Base-by-base conservation (phyloP, 2,797 vertebrate species). In the Iguana delicatissima region DNA sequence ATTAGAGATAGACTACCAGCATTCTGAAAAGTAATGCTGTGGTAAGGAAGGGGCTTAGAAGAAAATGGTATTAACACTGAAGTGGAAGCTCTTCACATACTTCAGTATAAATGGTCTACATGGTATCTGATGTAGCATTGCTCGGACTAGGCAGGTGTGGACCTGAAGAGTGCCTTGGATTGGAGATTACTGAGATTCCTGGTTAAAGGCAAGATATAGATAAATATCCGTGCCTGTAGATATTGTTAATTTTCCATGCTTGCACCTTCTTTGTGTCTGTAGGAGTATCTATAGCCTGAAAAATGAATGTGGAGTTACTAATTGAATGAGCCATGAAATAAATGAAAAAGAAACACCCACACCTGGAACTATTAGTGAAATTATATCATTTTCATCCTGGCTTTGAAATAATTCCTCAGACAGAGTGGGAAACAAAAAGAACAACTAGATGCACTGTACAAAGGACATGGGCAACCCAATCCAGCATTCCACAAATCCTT, bases 241-340 rank as follows among this genome's bases (percentile, higher is more conserved):
- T 55, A 80, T 80, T 80, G 29, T 32, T 81, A 29, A 46, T 69
- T 35, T 69, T 84, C 10, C 50, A 73, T 73, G 18, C 32, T 22
- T 46, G 69, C 8, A 55, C 29, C 67, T 24, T 62, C 64, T n/a
- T 69, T 69, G n/a, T 52, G 20, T 18, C 42, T 72, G n/a, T 85
- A 16, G 14, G 7, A 12, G 9, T 12, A 50, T 0, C 18, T 5
- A 22, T 35, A 82, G 10, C 50, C 26, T 69, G 9, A 26, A 88
- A 46, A 46, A 46, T 55, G 50, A 88, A 82, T 69, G 42, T 59
- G 38, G 35, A 8, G 4, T 42, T 67, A 67, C 46, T 57, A 85
- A 57, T 89, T 69, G 38, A 80, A 72, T 80, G 35, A 89, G n/a
- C 73, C 35, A 14, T 67, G 26, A 85, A 80, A 85, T 35, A 64